phyloP scores from a whole-genome alignment of 2,113 vertebrate species.

The Rhea americana region DNA sequence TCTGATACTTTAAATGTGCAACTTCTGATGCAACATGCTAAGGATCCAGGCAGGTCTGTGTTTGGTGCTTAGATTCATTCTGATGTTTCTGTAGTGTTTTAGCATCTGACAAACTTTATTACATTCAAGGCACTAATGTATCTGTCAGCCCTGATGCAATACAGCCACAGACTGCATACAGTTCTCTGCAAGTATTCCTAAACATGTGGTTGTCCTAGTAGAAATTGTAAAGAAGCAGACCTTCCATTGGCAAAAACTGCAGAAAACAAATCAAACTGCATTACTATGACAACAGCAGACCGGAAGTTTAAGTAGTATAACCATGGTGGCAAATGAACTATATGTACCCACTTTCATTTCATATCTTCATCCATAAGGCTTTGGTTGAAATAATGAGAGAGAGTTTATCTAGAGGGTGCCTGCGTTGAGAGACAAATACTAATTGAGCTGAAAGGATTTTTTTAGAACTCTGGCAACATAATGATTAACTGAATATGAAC shows the following conservation, averaged over 20 bases:
- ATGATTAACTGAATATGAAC: background rate
- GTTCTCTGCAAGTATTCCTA: background rate
- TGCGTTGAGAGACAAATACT: background rate
- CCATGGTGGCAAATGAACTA: background rate
- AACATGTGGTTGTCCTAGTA: background rate
- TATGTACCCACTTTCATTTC: background rate
- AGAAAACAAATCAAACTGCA: background rate
- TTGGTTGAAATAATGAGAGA: background rate
- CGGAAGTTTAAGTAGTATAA: background rate
- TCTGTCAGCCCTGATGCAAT: background rate
- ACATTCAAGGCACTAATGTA: fast-evolving
- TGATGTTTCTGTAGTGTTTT: background rate
- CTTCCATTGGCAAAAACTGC: background rate
- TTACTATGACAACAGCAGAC: background rate
- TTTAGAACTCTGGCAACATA: background rate
- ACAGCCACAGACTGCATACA: background rate
- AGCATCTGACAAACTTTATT: background rate
- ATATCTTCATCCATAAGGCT: background rate
- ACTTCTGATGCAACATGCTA: background rate
- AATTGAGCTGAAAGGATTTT: background rate
- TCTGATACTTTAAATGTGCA: background rate
- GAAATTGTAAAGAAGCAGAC: background rate
- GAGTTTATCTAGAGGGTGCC: background rate
- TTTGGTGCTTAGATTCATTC: background rate
- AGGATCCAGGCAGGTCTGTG: background rate